Evolutionary conservation across 2,113 vertebrate species (phyloP).

Genomic region (Lophura nycthemera): DNA sequence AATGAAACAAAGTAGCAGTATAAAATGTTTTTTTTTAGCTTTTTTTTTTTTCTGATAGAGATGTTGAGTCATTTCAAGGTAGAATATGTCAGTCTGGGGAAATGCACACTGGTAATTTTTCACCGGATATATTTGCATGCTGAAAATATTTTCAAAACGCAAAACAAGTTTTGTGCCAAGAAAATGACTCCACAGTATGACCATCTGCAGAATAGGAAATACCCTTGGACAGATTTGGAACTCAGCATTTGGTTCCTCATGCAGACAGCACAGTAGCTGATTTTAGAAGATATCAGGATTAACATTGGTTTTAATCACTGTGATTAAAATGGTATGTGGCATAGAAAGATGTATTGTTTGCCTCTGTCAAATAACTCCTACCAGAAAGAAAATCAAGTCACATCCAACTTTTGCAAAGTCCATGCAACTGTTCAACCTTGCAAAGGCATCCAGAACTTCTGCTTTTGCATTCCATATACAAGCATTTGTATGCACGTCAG

Average conservation of each 20-base stretch:
- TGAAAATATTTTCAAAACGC: slow-evolving; percentile 16
- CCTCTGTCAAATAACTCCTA: background rate
- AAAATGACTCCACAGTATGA: slow-evolving; percentile 33
- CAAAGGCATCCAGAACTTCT: background rate
- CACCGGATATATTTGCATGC: background rate
- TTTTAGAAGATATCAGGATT: background rate
- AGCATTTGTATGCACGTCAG: background rate
- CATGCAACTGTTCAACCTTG: background rate
- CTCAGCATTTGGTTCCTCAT: slow-evolving; percentile 25
- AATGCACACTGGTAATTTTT: background rate
- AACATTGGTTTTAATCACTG: background rate
- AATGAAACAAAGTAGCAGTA: background rate
- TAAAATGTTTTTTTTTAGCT: background rate
- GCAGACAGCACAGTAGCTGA: slow-evolving; percentile 7
- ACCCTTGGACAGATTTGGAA: slow-evolving; percentile 35
- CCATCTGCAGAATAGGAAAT: slow-evolving; percentile 58
- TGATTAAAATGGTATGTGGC: background rate
- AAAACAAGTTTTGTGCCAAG: slow-evolving; percentile 12
- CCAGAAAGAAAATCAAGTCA: background rate
- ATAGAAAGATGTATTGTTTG: background rate
- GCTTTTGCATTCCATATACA: background rate
- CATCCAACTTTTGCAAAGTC: background rate
- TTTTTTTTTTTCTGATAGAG: background rate
- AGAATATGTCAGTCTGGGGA: background rate
- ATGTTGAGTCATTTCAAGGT: background rate